phyloP scores from a whole-genome alignment of 2,113 vertebrate species.

The Jacana jacana region DNA sequence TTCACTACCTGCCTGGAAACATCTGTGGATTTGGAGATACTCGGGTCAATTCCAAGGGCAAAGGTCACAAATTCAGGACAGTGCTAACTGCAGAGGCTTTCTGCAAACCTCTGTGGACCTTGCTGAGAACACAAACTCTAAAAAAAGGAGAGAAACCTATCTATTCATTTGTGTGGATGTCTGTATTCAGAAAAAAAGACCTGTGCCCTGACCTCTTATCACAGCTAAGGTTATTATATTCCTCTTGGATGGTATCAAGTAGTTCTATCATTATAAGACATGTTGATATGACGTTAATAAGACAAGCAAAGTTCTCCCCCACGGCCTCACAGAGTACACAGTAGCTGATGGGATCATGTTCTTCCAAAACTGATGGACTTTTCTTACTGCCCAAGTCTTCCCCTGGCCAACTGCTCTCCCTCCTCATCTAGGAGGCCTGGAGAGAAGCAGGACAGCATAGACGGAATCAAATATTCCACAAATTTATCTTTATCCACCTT shows the following conservation, averaged over 20 bases:
- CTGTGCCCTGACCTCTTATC: not conserved
- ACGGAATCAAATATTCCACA: not conserved
- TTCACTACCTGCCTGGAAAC: not conserved
- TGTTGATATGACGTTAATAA: slow-evolving; percentile 28
- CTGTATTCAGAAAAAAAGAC: not conserved
- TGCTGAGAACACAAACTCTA: not conserved
- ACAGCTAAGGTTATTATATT: not conserved
- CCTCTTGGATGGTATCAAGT: not conserved
- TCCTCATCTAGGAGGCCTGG: not conserved
- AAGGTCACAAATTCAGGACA: not conserved
- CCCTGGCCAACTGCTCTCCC: not conserved
- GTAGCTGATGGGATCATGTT: not conserved
- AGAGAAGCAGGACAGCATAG: not conserved
- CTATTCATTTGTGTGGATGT: not conserved
- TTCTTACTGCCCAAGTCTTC: not conserved
- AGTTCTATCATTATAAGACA: slow-evolving; percentile 19
- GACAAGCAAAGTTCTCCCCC: not conserved
- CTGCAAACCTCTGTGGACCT: not conserved
- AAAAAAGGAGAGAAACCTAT: not conserved
- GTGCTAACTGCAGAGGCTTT: not conserved
- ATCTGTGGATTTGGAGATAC: not conserved
- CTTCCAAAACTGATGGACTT: not conserved
- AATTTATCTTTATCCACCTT: not conserved
- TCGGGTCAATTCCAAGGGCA: not conserved
- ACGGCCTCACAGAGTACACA: slow-evolving; percentile 17